Percentiles rank a stretch among this genome's conserved stretches.
These are phyloP conservation scores for Lithobius niger DNA, from an alignment of 1,140 invertebrate genomes.

Conservation along the genomic window DNA sequence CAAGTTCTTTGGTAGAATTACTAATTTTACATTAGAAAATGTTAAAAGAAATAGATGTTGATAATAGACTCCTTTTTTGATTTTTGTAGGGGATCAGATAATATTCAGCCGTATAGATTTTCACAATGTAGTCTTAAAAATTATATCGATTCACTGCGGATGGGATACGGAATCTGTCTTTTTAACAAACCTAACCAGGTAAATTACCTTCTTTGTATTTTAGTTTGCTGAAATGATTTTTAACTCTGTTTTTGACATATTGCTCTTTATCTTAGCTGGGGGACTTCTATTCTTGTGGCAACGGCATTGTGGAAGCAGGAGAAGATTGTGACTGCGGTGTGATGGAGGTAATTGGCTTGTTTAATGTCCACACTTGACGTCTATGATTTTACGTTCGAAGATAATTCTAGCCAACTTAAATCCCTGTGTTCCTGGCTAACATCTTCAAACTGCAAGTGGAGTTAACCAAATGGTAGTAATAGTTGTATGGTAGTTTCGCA, in stretches of 20 bases:
- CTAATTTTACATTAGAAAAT: neutral
- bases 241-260: constrained; percentile 3
- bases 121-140: constrained; percentile 75
- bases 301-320: constrained; percentile 82
- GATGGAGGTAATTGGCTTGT: constrained; percentile 24
- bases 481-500: too few species aligned
- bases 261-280: constrained; percentile 1
- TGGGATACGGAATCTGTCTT: constrained; percentile 67
- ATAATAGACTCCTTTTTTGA: constrained; percentile 9
- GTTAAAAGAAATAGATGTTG: neutral
- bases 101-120: constrained; percentile 86
- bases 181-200: constrained; percentile 80
- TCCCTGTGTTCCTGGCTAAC: too few species aligned
- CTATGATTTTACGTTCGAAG: too few species aligned
- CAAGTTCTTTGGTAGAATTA: too few species aligned
- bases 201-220: constrained; percentile 33
- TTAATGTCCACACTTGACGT: neutral
- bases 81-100: constrained; percentile 49
- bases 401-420: too few species aligned
- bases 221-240: neutral
- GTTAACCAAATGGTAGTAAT: too few species aligned
- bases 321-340: constrained; percentile 63
- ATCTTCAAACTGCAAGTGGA: too few species aligned
- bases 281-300: constrained; percentile 66
- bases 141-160: constrained; percentile 63